phyloP scores from a whole-genome alignment of 2,888 invertebrate species.

The Tetranychus truncatus region DNA sequence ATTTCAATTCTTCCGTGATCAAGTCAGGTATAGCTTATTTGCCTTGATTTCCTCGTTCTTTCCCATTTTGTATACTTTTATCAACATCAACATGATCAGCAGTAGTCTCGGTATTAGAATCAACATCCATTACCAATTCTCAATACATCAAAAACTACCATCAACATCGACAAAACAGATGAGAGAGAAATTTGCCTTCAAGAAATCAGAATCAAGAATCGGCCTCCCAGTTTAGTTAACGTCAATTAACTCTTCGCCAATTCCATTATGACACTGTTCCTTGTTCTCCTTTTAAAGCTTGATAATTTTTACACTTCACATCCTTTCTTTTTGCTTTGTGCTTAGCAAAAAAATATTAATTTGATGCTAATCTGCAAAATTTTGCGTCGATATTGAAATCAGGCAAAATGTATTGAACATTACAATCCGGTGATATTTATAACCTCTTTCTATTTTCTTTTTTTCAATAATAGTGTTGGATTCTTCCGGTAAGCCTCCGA shows the following conservation, averaged over 20 bases:
- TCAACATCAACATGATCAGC: background rate
- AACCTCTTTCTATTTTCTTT: background rate
- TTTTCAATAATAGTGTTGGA: conserved; percentile 19
- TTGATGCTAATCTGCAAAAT: no score
- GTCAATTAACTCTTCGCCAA: background rate
- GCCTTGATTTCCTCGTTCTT: background rate
- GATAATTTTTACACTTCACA: no score
- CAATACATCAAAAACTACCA: background rate
- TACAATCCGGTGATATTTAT: no score
- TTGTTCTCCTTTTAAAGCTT: background rate
- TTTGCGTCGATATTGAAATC: no score
- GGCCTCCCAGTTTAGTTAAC: background rate
- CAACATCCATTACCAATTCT: background rate
- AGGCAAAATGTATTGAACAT: no score
- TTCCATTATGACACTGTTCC: background rate
- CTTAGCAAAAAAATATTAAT: no score
- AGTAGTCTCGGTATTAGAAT: no score
- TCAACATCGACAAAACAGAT: background rate
- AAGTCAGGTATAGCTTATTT: background rate
- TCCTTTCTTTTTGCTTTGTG: no score
- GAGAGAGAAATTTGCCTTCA: background rate
- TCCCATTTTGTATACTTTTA: background rate
- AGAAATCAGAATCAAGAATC: background rate
- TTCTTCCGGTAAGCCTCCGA: conserved; percentile 27
- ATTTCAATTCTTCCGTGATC: background rate